Percentiles rank a stretch among this genome's conserved stretches.
These are phyloP conservation scores for Gonocerus acuteangulatus DNA, from an alignment of 2,888 invertebrate species.

Conservation along the genomic window DNA sequence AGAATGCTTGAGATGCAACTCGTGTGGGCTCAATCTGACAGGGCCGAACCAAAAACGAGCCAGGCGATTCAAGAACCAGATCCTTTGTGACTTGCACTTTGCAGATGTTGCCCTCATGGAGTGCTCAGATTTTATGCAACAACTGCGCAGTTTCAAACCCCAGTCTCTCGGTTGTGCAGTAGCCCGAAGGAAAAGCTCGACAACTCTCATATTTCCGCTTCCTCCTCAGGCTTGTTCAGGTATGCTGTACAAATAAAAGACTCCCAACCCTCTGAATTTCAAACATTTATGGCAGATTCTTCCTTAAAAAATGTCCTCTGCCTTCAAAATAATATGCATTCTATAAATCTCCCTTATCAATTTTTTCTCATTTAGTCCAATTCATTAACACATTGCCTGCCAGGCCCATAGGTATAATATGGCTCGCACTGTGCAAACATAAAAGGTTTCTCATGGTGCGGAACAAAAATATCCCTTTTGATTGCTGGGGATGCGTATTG, in stretches of 20 bases:
- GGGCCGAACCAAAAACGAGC: slow-evolving; percentile 69
- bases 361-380: too few species aligned
- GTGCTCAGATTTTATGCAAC: slow-evolving; percentile 95
- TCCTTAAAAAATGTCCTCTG: too few species aligned
- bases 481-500: too few species aligned
- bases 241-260: slow-evolving; percentile 48
- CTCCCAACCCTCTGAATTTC: too few species aligned
- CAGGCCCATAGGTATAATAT: too few species aligned
- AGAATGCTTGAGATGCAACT: slow-evolving; percentile 94
- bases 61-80: slow-evolving; percentile 71
- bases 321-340: too few species aligned
- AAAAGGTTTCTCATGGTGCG: too few species aligned
- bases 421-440: too few species aligned
- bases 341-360: too few species aligned
- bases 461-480: too few species aligned
- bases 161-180: slow-evolving; percentile 92
- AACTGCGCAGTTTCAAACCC: slow-evolving; percentile 89
- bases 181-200: slow-evolving; percentile 85
- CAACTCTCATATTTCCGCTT: slow-evolving; percentile 85
- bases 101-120: slow-evolving; percentile 95
- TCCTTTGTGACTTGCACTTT: slow-evolving; percentile 92
- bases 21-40: slow-evolving; percentile 86
- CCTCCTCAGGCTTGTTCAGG: slow-evolving; percentile 92
- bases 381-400: too few species aligned
- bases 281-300: too few species aligned